These are phyloP conservation scores for Cremastinae sp. DNA, from an alignment of 2,888 invertebrate species.

Conservation along the genomic window DNA sequence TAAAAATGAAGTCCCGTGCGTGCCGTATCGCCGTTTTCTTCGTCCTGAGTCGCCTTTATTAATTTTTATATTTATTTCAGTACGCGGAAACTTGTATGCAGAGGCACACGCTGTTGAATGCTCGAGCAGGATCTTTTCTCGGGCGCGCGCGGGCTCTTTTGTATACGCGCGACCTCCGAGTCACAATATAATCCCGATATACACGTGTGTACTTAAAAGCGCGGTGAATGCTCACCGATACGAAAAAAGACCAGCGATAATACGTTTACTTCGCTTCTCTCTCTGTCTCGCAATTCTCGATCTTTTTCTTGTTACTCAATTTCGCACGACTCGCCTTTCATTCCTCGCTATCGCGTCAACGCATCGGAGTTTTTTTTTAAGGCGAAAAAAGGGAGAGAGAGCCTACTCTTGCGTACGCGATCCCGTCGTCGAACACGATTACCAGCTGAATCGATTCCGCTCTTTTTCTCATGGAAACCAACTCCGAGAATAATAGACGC, in stretches of 20 bases:
- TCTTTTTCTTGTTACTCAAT: conserved; percentile 16
- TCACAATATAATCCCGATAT: conserved; percentile 43
- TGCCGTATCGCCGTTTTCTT: conserved; percentile 52
- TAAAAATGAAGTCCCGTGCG: conserved; percentile 57
- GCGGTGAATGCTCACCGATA: conserved; percentile 19
- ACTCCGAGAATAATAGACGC: too few relatives aligned
- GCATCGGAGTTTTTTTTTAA: conserved; percentile 13
- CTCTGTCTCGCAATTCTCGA: neutral
- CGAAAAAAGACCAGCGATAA: conserved; percentile 4
- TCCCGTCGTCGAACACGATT: neutral
- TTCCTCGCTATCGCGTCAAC: conserved; percentile 20
- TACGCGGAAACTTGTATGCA: neutral
- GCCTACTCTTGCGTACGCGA: conserved; percentile 6
- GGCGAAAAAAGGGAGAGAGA: conserved; percentile 1
- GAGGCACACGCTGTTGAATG: conserved; percentile 34
- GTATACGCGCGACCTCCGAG: conserved; percentile 31
- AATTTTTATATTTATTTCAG: neutral
- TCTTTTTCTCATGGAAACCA: too few relatives aligned
- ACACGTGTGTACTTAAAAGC: conserved; percentile 24
- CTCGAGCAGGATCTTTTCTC: conserved; percentile 48
- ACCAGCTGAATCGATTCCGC: too few relatives aligned
- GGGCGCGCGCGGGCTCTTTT: conserved; percentile 32
- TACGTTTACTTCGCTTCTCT: neutral
- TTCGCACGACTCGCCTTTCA: conserved; percentile 17
- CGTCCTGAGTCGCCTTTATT: neutral